phyloP scores from a whole-genome alignment of 1,140 invertebrate genomes.

The Agrilus planipennis region DNA sequence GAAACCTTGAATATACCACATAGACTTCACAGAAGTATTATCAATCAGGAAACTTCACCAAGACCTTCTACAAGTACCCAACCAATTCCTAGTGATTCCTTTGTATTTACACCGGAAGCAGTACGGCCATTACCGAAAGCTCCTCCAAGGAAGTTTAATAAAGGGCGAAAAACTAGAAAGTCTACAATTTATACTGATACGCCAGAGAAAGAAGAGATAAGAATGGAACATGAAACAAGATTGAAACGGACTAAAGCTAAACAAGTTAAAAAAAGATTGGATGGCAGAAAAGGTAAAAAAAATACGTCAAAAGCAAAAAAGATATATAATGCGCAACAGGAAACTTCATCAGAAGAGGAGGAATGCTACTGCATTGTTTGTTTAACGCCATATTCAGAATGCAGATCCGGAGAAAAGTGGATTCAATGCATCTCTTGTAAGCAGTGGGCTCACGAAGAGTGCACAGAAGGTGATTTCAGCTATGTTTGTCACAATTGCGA shows the following conservation, averaged over 20 bases:
- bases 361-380: conserved; percentile 8
- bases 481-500: too few species aligned
- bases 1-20: too few species aligned
- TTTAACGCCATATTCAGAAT: conserved; percentile 10
- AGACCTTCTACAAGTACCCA: background rate
- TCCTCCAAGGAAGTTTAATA: background rate
- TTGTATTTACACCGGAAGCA: conserved; percentile 1
- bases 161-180: conserved; percentile 3
- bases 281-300: too few species aligned
- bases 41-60: background rate
- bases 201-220: conserved; percentile 5
- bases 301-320: background rate
- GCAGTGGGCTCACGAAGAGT: too few species aligned
- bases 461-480: too few species aligned
- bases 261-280: conserved; percentile 1
- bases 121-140: conserved; percentile 4
- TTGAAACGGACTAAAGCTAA: background rate
- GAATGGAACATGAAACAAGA: conserved; percentile 4
- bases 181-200: conserved; percentile 6
- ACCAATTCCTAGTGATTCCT: too few species aligned
- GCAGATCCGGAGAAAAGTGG: conserved; percentile 12
- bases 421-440: background rate
- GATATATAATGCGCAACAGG: background rate
- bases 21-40: background rate
- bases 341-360: background rate